Evolutionary conservation across 2,888 invertebrate species (phyloP).

Genomic region (Polyploca ridens): DNA sequence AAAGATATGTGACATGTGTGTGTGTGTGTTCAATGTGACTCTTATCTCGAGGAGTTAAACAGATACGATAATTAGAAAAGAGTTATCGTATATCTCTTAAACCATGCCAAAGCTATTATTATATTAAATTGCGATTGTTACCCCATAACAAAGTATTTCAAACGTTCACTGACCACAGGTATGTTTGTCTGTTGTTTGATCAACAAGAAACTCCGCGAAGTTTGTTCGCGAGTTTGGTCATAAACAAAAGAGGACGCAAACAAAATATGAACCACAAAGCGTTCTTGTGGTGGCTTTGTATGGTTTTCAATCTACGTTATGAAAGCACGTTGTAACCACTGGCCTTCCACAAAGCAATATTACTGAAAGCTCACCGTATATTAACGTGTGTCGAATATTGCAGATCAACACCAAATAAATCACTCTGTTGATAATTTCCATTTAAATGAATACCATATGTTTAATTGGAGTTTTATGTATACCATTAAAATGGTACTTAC

Average conservation of each 20-base stretch:
- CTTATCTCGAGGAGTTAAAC: too few species aligned
- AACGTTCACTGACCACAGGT: conserved; percentile 34
- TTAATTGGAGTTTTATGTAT: not conserved
- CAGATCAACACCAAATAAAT: conserved; percentile 20
- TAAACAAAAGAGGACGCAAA: conserved; percentile 58
- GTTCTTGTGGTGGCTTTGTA: conserved; percentile 78
- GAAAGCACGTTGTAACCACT: conserved; percentile 69
- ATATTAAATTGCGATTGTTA: not conserved
- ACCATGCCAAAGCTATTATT: not conserved
- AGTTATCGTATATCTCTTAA: not conserved
- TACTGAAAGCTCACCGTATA: conserved; percentile 73
- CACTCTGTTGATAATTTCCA: not conserved
- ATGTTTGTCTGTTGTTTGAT: conserved; percentile 50
- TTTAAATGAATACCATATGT: not conserved
- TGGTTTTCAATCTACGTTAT: conserved; percentile 77
- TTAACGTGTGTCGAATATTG: conserved; percentile 52
- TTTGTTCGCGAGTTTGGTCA: conserved; percentile 45
- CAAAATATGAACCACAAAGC: conserved; percentile 77
- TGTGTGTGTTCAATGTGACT: too few species aligned
- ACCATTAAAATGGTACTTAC: too few species aligned
- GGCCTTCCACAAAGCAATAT: conserved; percentile 75
- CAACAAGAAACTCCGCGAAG: conserved; percentile 46
- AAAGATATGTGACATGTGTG: too few species aligned
- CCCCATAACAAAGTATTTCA: not conserved
- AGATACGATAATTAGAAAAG: too few species aligned